Percentiles rank a stretch among this genome's conserved stretches.
Evolutionary conservation across 1,140 invertebrate species (phyloP).

Genomic region (Bicyclus anynana): DNA sequence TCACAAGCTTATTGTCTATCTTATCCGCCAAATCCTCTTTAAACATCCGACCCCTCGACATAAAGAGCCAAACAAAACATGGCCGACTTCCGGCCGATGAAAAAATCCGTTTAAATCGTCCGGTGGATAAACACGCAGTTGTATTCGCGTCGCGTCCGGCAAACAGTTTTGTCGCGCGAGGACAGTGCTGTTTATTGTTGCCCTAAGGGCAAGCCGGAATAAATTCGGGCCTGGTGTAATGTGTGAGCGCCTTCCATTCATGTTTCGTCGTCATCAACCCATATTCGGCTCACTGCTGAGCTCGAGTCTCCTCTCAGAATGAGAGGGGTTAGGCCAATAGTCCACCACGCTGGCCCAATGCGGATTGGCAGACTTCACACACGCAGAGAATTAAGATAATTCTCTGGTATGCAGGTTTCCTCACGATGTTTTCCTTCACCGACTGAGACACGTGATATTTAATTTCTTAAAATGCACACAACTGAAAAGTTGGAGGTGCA

Average conservation of each 20-base stretch:
- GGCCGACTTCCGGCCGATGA: slow-evolving; percentile 13
- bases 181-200: slow-evolving; percentile 50
- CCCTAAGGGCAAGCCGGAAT: slow-evolving; percentile 46
- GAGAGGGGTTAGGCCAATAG: no score
- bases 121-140: slow-evolving; percentile 30
- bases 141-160: slow-evolving; percentile 52
- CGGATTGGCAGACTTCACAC: no score
- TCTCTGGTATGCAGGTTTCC: no score
- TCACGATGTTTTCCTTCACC: no score
- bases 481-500: no score
- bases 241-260: background rate
- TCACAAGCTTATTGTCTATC: background rate
- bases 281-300: no score
- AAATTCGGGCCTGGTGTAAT: slow-evolving; percentile 28
- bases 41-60: background rate
- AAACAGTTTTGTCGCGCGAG: slow-evolving; percentile 51
- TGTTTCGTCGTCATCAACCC: no score
- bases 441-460: no score
- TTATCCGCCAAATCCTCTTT: background rate
- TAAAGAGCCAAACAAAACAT: slow-evolving; percentile 11
- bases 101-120: slow-evolving; percentile 29
- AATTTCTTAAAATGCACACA: no score
- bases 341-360: no score
- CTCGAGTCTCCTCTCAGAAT: no score
- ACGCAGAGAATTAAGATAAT: no score